These are phyloP conservation scores for Lordiphosa collinella DNA, from an alignment of 1,140 invertebrate species.

Conservation along the genomic window DNA sequence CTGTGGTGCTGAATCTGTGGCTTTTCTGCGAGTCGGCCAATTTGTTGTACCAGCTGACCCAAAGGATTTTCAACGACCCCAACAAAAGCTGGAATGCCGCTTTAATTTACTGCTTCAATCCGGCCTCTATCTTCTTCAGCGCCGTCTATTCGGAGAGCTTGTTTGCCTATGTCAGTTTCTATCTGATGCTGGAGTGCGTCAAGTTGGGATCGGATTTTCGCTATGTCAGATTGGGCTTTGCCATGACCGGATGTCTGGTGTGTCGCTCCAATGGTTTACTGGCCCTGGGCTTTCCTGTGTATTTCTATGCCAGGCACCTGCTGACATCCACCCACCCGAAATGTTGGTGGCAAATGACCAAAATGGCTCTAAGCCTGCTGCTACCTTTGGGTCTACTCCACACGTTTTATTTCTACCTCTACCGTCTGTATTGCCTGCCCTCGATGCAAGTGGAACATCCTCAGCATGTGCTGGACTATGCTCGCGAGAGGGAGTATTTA, in stretches of 20 bases:
- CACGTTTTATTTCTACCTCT: conserved; percentile 57
- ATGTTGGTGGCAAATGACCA: conserved; percentile 28
- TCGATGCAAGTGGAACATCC: conserved; percentile 34
- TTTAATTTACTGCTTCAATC: conserved; percentile 93
- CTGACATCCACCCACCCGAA: conserved; percentile 35
- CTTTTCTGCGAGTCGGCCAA: conserved; percentile 89
- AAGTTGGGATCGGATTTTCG: conserved; percentile 38
- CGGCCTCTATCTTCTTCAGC: conserved; percentile 95
- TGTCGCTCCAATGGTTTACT: conserved; percentile 93
- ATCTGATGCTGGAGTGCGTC: conserved; percentile 85
- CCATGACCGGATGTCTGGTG: conserved; percentile 79
- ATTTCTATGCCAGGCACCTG: conserved; percentile 82
- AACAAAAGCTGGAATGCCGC: conserved; percentile 87
- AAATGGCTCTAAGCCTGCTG: conserved; percentile 43
- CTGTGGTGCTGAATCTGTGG: conserved; percentile 86
- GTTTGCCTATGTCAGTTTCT: conserved; percentile 90
- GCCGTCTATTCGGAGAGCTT: conserved; percentile 95
- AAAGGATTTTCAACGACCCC: conserved; percentile 84
- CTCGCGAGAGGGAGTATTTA: conserved; percentile 80
- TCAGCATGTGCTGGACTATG: conserved; percentile 83
- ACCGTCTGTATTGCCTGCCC: conserved; percentile 54
- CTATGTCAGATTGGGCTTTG: conserved; percentile 28
- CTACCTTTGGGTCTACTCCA: conserved; percentile 49
- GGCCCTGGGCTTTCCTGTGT: conserved; percentile 91
- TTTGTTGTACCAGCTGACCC: conserved; percentile 86